Base-by-base conservation (phyloP, 2,888 invertebrate genomes). In the Antitype chi region DNA sequence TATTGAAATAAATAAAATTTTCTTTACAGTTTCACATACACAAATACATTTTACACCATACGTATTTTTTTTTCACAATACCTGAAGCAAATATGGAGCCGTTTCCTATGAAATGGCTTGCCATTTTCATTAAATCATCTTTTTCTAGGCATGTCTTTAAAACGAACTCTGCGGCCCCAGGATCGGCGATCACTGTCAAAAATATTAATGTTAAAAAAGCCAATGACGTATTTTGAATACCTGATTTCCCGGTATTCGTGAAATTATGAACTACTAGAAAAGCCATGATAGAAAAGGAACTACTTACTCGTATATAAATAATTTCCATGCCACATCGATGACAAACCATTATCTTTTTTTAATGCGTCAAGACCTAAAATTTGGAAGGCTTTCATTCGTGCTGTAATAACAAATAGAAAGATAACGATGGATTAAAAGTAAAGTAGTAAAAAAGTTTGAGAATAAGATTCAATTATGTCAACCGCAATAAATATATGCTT, bases 31-130 rank as follows among this genome's bases (percentile, higher is more conserved):
- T 53, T 53, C 9, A 23, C 53, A 53, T 23, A 23, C 23, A 23
- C 23, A 23, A 23, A 53, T 53, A 53, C 23, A 53, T 53, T 53
- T 23, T 9, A 3, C 23, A 53, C 9, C 23, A 28, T 20, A 28
- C 11, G 9, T 60, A 28, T 60, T 60, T 60, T 28, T 28, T 20
- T 20, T 9, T 7, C 17, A 17, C 2, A 25, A 25, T 57, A 59
- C 93, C 92, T 81, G 91, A 89, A 59, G 93, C 92, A 80, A 92
- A 92, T 43, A 92, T 84, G 43, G 90, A 91, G 7, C 92, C 93
- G 55, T 92, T 91, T 1, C 93, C 93, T 11, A 87, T 64, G 0
- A 74, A 0, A 84, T 69, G 59, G 3, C 76, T 83, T 2, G 88
- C 74, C 4, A 90, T 52, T 5, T 87, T 87, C 60, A 90, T 75